These are phyloP conservation scores for Euphonia xanthogaster DNA, from an alignment of 2,797 vertebrate genomes.

Conservation along the genomic window DNA sequence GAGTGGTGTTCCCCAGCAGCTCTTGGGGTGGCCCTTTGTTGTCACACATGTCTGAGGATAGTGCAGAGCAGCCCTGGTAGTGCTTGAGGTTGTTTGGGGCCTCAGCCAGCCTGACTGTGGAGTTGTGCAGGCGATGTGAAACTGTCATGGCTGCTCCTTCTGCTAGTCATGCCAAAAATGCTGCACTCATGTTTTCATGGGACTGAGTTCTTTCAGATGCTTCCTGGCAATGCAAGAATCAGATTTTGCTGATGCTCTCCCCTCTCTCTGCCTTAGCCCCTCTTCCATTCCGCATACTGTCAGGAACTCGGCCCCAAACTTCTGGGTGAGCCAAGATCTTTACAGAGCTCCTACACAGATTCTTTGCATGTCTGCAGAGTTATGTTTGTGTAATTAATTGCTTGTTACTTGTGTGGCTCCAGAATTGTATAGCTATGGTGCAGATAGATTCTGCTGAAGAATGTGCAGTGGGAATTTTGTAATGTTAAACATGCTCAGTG, in stretches of 20 bases:
- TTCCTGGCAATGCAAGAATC: not conserved
- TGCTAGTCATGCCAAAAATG: not conserved
- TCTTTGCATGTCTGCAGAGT: constrained; percentile 18
- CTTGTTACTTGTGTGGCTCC: not conserved
- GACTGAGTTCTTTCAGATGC: not conserved
- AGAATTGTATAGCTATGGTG: not conserved
- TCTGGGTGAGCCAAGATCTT: not conserved
- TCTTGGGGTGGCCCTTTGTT: not conserved
- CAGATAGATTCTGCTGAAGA: not conserved
- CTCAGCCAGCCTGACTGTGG: not conserved
- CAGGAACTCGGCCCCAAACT: not conserved
- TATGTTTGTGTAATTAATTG: constrained; percentile 42
- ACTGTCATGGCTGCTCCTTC: not conserved
- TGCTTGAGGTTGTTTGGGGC: not conserved
- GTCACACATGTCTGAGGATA: not conserved
- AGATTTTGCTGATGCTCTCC: not conserved
- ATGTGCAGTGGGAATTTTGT: constrained; percentile 17
- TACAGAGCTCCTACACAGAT: constrained; percentile 33
- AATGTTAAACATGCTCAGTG: constrained; percentile 9
- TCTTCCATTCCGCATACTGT: not conserved
- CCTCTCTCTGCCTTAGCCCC: fast-evolving
- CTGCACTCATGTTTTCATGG: not conserved
- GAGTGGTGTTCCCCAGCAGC: not conserved
- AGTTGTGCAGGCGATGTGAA: not conserved
- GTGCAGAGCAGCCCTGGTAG: not conserved